These are phyloP conservation scores for Sitobion miscanthi DNA, from an alignment of 1,140 invertebrate genomes.

Conservation along the genomic window DNA sequence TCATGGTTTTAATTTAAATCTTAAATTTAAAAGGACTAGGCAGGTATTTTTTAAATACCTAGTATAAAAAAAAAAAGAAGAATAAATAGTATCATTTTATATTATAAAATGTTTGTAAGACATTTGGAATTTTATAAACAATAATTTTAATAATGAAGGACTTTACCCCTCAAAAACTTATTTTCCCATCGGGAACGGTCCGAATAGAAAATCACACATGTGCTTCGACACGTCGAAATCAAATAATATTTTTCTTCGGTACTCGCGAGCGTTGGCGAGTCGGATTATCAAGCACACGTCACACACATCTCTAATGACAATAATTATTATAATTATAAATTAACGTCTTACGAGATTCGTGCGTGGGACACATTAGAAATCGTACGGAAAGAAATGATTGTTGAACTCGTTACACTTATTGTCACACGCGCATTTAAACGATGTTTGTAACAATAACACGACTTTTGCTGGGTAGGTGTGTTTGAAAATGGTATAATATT, in stretches of 20 bases:
- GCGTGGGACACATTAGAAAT: constrained; percentile 12
- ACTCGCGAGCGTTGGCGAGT: not conserved
- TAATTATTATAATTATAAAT: constrained; percentile 2
- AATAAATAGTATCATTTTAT: too few species aligned
- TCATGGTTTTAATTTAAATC: not conserved
- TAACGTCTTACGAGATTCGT: not conserved
- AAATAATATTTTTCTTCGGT: not conserved
- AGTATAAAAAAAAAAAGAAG: too few species aligned
- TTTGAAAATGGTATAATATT: not conserved
- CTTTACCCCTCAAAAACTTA: not conserved
- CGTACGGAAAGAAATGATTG: not conserved
- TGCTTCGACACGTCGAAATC: not conserved
- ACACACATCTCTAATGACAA: not conserved
- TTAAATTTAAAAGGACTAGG: too few species aligned
- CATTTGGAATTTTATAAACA: not conserved
- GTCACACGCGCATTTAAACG: not conserved
- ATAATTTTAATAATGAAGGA: not conserved
- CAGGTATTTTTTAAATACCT: too few species aligned
- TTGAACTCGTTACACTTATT: constrained; percentile 1
- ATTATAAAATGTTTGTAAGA: not conserved
- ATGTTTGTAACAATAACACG: not conserved
- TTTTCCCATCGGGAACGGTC: not conserved
- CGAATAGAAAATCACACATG: not conserved
- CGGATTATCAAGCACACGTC: not conserved
- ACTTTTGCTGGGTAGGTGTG: not conserved